These are phyloP conservation scores for Clytia hemisphaerica DNA, from an alignment of 30 jellyfish, hydroid and myxozoan genomes.

Conservation along the genomic window DNA sequence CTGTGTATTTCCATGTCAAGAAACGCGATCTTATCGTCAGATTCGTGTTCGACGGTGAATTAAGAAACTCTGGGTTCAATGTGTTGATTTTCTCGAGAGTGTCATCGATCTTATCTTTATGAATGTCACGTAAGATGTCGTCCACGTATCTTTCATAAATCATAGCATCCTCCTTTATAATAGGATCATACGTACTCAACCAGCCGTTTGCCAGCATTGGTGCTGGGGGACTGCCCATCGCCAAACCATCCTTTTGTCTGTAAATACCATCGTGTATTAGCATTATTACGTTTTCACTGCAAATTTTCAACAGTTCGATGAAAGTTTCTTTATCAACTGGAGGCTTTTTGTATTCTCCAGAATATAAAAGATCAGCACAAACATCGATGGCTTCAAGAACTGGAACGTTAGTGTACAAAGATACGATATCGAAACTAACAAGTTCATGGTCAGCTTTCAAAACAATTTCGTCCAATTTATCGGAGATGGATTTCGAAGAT, in stretches of 20 bases:
- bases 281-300: slow-evolving; percentile 10
- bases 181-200: slow-evolving; percentile 11
- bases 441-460: slow-evolving; percentile 10
- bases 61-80: too few relatives aligned
- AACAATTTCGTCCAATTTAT: neutral
- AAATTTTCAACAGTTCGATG: neutral
- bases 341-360: slow-evolving; percentile 12
- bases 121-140: too few relatives aligned
- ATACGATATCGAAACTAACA: slow-evolving; percentile 14
- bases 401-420: slow-evolving; percentile 21
- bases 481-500: slow-evolving; percentile 13
- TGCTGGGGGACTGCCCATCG: slow-evolving; percentile 23
- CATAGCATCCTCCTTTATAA: slow-evolving; percentile 5
- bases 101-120: too few relatives aligned
- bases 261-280: slow-evolving; percentile 2
- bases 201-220: slow-evolving; percentile 21
- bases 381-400: slow-evolving; percentile 20
- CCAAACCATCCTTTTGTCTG: too few relatives aligned
- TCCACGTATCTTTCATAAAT: too few relatives aligned
- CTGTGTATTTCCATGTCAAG: too few relatives aligned
- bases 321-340: slow-evolving; percentile 13
- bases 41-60: too few relatives aligned
- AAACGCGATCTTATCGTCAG: too few relatives aligned
- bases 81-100: too few relatives aligned
- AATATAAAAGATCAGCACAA: slow-evolving; percentile 13